Percentiles rank a stretch among this genome's conserved stretches.
These are phyloP conservation scores for Epizoanthus stellaris DNA, from an alignment of 92 coral and sea anemone species.

Conservation along the genomic window DNA sequence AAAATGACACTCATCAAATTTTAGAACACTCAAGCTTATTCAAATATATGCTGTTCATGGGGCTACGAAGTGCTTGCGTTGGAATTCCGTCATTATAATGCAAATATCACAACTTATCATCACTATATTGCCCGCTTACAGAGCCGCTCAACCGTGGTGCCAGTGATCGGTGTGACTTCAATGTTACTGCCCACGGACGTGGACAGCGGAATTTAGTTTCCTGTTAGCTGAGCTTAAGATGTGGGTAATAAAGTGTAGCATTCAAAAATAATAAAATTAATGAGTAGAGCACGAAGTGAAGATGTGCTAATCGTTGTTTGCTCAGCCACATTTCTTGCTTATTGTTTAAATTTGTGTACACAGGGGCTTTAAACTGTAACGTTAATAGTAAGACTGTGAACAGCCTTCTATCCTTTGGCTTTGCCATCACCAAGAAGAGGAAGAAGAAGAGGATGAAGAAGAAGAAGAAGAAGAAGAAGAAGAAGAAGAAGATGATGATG, in stretches of 20 bases:
- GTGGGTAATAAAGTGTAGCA: too few species aligned
- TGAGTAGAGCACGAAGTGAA: too few species aligned
- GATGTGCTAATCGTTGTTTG: neutral
- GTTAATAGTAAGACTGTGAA: neutral
- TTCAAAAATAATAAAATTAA: too few species aligned
- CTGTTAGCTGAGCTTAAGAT: too few species aligned
- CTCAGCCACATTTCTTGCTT: neutral
- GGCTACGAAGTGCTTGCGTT: slow-evolving; percentile 30
- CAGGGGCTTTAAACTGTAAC: neutral
- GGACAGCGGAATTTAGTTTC: too few species aligned
- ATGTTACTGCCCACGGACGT: too few species aligned
- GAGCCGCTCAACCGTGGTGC: neutral
- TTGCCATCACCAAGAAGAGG: too few species aligned
- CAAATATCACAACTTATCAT: neutral
- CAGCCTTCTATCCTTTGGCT: too few species aligned
- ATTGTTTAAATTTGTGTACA: neutral
- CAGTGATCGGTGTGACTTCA: too few species aligned
- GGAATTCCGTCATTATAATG: slow-evolving; percentile 32
- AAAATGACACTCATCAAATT: too few species aligned
- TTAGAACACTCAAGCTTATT: slow-evolving; percentile 20
- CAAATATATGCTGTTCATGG: slow-evolving; percentile 39
- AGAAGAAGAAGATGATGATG: neutral
- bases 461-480: neutral
- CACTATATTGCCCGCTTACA: neutral
- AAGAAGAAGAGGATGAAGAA: neutral